A percentile compares a stretch with the other conserved stretches of the same genome.
Conservation (phyloP, 2,888 invertebrate species). For the Lasius platythorax region DNA sequence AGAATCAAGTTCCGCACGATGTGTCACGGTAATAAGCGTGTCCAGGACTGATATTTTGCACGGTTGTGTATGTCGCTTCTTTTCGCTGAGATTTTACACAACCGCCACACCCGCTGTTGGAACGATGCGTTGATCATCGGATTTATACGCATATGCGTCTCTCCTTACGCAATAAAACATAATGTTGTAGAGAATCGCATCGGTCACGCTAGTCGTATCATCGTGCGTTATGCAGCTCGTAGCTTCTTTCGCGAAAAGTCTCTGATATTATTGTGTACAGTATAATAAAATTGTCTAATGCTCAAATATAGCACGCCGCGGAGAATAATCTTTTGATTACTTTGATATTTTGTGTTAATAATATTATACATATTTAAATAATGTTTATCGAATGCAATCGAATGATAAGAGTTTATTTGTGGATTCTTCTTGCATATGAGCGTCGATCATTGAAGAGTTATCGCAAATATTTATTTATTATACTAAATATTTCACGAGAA, state of each 20-base stretch:
- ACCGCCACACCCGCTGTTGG: slow-evolving; percentile 21
- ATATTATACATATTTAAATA: not conserved
- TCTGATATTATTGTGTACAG: not conserved
- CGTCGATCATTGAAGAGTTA: not conserved
- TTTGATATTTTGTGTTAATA: not conserved
- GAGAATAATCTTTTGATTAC: slow-evolving; percentile 1
- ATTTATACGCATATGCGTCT: slow-evolving; percentile 59
- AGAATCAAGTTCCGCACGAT: slow-evolving; percentile 39
- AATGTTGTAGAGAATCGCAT: slow-evolving; percentile 67
- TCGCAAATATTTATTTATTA: not conserved
- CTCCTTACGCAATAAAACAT: slow-evolving; percentile 74
- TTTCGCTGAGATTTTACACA: slow-evolving; percentile 44
- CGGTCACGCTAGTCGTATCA: slow-evolving; percentile 65
- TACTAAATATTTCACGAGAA: not conserved
- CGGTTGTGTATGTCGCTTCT: not conserved
- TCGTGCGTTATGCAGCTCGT: slow-evolving; percentile 64
- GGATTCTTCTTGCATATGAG: not conserved
- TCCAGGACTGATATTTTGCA: slow-evolving; percentile 20
- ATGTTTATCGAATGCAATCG: not conserved
- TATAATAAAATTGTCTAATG: not conserved
- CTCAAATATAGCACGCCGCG: not conserved
- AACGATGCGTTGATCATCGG: slow-evolving; percentile 74
- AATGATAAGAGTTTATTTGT: not conserved
- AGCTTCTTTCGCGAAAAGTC: not conserved
- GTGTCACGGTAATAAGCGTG: slow-evolving; percentile 20